phyloP scores from a whole-genome alignment of 2,797 vertebrate genomes.

The Smutsia temminckii region DNA sequence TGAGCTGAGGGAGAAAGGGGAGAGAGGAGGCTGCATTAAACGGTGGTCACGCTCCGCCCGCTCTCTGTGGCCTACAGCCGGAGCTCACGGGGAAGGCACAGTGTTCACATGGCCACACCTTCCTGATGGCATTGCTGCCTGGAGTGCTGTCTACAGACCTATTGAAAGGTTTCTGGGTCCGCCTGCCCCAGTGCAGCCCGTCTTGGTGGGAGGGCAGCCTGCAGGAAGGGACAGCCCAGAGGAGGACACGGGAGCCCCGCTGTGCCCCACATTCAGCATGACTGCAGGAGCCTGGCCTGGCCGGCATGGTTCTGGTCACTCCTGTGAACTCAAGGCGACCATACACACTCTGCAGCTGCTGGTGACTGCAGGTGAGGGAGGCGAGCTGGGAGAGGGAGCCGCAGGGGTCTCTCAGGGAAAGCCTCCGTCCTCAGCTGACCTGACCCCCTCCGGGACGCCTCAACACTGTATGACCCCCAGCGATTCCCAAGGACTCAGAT shows the following conservation, averaged over 20 bases:
- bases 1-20: slow-evolving; percentile 87
- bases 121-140: background rate
- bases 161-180: background rate
- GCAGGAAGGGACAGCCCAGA: background rate
- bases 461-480: background rate
- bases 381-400: background rate
- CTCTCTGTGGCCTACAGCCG: background rate
- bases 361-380: background rate
- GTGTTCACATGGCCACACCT: background rate
- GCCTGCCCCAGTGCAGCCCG: too few relatives aligned
- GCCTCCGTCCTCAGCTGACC: background rate
- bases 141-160: background rate
- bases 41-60: background rate
- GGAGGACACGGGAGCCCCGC: rapidly evolving
- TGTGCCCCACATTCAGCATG: rapidly evolving
- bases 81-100: background rate
- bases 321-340: background rate
- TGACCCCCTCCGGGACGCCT: background rate
- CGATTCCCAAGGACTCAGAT: background rate
- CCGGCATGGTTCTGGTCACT: too few relatives aligned
- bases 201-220: background rate
- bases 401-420: background rate
- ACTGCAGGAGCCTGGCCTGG: background rate
- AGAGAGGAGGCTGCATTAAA: slow-evolving; percentile 45
- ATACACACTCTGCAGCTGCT: too few relatives aligned